A percentile compares a stretch with the other conserved stretches of the same genome.
Conservation (phyloP, 2,113 vertebrate genomes). For the Nesospiza acunhae region DNA sequence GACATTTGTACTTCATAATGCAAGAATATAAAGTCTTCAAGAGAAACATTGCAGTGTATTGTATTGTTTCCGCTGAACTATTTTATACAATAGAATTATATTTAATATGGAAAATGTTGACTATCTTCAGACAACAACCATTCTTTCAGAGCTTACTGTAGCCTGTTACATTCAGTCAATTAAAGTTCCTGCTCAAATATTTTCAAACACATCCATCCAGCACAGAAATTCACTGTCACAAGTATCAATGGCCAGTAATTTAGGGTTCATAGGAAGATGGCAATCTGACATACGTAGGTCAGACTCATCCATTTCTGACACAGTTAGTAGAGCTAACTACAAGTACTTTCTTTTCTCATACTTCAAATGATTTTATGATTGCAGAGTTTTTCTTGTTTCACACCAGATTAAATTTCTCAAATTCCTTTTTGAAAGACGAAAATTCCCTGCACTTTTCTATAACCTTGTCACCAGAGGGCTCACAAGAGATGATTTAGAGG, state of each 20-base stretch:
- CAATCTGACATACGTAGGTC: background rate
- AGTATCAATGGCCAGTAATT: background rate
- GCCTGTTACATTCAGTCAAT: background rate
- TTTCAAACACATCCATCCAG: background rate
- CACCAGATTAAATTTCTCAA: background rate
- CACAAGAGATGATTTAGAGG: background rate
- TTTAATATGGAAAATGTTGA: background rate
- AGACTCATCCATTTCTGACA: background rate
- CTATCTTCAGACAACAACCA: background rate
- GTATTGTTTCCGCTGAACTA: background rate
- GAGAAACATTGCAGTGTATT: background rate
- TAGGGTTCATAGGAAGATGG: background rate
- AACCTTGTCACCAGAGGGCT: background rate
- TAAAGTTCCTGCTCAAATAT: background rate
- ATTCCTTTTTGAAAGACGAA: background rate
- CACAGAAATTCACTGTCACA: background rate
- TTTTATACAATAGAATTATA: background rate
- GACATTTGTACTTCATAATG: background rate
- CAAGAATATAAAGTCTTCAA: background rate
- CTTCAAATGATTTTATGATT: background rate
- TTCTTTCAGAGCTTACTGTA: background rate
- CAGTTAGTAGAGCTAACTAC: background rate
- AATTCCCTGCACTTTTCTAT: background rate
- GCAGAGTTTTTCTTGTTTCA: background rate
- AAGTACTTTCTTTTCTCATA: background rate